Conservation (phyloP, 2,888 invertebrate species). For the Lasioglossum oenotherae region DNA sequence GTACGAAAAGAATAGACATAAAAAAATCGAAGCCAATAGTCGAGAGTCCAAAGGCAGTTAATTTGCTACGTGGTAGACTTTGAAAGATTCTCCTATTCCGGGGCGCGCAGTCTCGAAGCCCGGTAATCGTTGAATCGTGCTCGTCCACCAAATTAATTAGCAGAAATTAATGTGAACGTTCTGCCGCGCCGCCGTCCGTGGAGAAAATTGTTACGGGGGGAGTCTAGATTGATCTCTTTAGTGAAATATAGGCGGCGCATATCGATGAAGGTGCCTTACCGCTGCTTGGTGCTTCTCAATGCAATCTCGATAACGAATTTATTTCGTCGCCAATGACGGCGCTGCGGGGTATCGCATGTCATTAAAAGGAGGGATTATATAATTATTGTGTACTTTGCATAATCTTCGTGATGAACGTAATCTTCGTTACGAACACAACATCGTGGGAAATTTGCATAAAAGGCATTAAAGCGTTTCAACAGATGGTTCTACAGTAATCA, state of each 20-base stretch:
- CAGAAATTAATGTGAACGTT: constrained; percentile 65
- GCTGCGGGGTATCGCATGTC: constrained; percentile 44
- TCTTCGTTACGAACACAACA: constrained; percentile 64
- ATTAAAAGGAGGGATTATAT: constrained; percentile 62
- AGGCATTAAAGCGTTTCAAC: constrained; percentile 70
- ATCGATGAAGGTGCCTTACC: constrained; percentile 45
- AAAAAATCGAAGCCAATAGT: constrained; percentile 63
- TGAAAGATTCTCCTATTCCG: constrained; percentile 44
- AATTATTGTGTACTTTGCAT: constrained; percentile 64
- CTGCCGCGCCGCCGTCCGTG: neutral
- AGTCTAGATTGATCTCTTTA: constrained; percentile 39
- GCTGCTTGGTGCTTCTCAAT: constrained; percentile 41
- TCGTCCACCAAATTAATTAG: constrained; percentile 68
- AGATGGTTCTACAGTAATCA: constrained; percentile 73
- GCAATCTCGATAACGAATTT: constrained; percentile 61
- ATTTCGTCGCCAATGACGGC: constrained; percentile 47
- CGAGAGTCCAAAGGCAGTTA: constrained; percentile 71
- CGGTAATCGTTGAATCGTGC: constrained; percentile 62
- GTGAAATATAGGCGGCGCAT: constrained; percentile 49
- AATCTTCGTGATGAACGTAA: constrained; percentile 66
- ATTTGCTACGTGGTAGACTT: constrained; percentile 63
- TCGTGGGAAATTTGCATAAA: constrained; percentile 70
- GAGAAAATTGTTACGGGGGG: constrained; percentile 21
- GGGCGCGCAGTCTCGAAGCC: constrained; percentile 48
- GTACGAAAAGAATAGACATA: constrained; percentile 33